Base-by-base conservation (phyloP, 2,113 vertebrate genomes). In the Zootoca vivipara region DNA sequence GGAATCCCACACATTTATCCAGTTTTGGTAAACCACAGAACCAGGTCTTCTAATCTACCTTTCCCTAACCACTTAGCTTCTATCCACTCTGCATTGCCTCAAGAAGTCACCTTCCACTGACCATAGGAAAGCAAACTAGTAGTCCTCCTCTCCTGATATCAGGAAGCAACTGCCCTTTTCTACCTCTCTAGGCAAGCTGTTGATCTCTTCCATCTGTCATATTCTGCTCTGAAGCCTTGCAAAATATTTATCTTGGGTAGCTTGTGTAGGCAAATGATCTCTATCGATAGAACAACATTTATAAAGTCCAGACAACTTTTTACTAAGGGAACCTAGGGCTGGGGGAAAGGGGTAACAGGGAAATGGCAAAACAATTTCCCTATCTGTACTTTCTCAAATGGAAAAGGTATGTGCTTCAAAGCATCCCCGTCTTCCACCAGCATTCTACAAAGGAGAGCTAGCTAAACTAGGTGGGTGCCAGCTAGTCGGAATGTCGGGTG, bases 221-320 rank as follows among this genome's bases (percentile, higher is more conserved):
- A 93, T 78, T 94, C 87, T 93, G 88, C 86, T 93, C 58, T 62
- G 65, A 28, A 67, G 91, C 84, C 79, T 83, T 91, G 92, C 62
- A 94, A 93, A 94, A 95, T 94, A 91, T 89, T 92, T 96, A 80
- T 91, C 91, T 92, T 94, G 91, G 91, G 93, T 75, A 89, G 89
- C 81, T 18, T 30, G 1, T 88, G 30, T 90, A 92, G 91, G 81
- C 72, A 95, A 70, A 93, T 94, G 87, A 70, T 92, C 86, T 89
- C 92, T 95, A 92, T 95, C 90, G 92, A 88, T 90, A 95, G 91
- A 95, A 91, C 33, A 94, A 94, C 89, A 94, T 92, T 93, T 92
- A 83, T 42, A 79, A 75, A 91, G 87, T 40, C 84, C 88, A 85
- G 90, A 88, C 88, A 90, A 90, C 88, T 89, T 72, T 92, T 94